Evolutionary conservation across 2,113 vertebrate genomes (phyloP).

Genomic region (Sitta europaea): DNA sequence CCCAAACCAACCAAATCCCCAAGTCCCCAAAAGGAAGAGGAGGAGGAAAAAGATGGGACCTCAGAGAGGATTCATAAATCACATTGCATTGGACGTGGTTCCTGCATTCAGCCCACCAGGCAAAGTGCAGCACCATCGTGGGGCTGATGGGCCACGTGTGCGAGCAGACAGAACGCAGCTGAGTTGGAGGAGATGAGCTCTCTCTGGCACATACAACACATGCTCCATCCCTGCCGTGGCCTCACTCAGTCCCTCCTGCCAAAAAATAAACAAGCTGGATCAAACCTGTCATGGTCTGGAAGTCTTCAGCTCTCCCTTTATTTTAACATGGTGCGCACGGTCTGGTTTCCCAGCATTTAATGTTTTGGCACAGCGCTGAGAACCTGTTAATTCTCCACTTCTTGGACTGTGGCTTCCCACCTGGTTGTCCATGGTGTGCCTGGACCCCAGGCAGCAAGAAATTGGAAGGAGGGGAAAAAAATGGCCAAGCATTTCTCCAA

Average conservation of each 20-base stretch:
- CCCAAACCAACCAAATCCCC: slow-evolving; percentile 10
- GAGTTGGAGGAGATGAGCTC: slow-evolving; percentile 2
- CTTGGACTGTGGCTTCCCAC: not conserved
- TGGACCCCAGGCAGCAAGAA: not conserved
- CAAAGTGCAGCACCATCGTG: not conserved
- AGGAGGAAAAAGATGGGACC: not conserved
- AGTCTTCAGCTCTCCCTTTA: slow-evolving; percentile 33
- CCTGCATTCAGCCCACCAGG: not conserved
- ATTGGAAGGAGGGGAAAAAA: not conserved
- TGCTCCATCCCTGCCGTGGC: not conserved
- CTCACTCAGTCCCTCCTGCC: not conserved
- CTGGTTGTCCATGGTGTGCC: not conserved
- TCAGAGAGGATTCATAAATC: slow-evolving; percentile 53
- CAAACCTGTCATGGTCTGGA: slow-evolving; percentile 48
- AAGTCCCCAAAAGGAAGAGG: slow-evolving; percentile 29
- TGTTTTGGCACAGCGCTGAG: not conserved
- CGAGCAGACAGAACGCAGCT: slow-evolving; percentile 25
- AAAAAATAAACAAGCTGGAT: slow-evolving; percentile 39
- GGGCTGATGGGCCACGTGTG: not conserved
- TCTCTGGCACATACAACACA: not conserved
- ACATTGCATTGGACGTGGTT: slow-evolving; percentile 24
- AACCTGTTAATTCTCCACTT: not conserved
- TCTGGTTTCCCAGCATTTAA: not conserved
- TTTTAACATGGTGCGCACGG: not conserved
- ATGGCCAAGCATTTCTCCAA: not conserved